phyloP scores from a whole-genome alignment of 1,140 invertebrate genomes.

The Myzus persicae region DNA sequence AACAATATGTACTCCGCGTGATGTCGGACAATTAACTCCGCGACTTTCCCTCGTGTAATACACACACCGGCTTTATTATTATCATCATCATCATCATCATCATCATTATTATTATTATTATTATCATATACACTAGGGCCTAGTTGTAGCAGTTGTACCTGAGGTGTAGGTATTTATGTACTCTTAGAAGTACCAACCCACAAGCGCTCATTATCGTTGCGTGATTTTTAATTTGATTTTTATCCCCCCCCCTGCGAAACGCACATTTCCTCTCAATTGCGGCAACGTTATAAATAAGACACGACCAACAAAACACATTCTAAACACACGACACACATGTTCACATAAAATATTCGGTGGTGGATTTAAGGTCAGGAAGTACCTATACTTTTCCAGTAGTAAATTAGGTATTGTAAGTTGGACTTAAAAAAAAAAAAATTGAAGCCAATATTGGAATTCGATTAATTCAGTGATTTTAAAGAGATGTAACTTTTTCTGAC shows the following conservation, averaged over 20 bases:
- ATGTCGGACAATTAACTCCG: slow-evolving; percentile 1
- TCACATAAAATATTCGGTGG: not conserved
- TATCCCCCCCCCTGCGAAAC: not conserved
- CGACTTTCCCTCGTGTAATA: not conserved
- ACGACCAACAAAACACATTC: not conserved
- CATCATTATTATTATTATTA: not conserved
- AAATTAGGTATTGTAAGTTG: not conserved
- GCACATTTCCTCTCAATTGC: not conserved
- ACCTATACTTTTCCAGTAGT: not conserved
- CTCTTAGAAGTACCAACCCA: not conserved
- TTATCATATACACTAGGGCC: not conserved
- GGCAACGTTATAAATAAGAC: not conserved
- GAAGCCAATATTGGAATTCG: no score
- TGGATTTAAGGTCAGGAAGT: not conserved
- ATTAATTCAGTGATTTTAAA: not conserved
- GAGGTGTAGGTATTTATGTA: not conserved
- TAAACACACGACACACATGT: not conserved
- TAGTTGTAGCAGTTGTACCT: not conserved
- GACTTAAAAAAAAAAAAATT: no score
- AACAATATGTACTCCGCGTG: slow-evolving; percentile 43
- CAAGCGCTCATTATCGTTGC: not conserved
- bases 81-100: not conserved
- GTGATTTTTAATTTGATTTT: slow-evolving; percentile 14
- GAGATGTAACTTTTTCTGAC: no score
- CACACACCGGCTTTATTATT: not conserved